phyloP scores from a whole-genome alignment of 2,113 vertebrate species.

The Salvator merianae region DNA sequence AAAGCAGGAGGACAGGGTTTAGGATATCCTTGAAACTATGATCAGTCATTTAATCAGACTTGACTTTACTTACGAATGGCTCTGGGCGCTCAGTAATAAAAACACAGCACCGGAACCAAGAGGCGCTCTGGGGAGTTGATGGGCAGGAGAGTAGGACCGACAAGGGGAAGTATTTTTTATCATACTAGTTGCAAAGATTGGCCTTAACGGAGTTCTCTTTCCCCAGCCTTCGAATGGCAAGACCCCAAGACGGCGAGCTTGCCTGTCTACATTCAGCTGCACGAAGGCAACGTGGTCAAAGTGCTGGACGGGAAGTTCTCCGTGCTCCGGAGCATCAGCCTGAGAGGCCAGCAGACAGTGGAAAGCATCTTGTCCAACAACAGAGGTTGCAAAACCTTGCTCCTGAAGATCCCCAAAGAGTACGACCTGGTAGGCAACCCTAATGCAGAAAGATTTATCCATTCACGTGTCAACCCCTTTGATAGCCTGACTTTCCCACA shows the following conservation, averaged over 20 bases:
- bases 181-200: neutral
- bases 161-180: no score
- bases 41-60: no score
- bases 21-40: no score
- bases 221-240: conserved; percentile 88
- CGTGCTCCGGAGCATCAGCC: conserved; percentile 76
- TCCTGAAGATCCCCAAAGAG: conserved; percentile 93
- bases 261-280: conserved; percentile 76
- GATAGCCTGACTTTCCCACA: neutral
- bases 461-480: neutral
- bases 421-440: conserved; percentile 86
- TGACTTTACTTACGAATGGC: no score
- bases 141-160: no score
- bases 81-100: no score
- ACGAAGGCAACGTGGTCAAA: conserved; percentile 77
- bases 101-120: no score
- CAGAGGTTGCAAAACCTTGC: conserved; percentile 71
- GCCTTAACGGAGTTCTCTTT: fast-evolving
- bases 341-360: conserved; percentile 71
- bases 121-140: no score
- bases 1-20: no score
- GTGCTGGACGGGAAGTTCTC: conserved; percentile 78
- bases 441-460: neutral
- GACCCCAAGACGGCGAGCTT: conserved; percentile 73
- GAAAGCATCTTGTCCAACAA: conserved; percentile 82